These are phyloP conservation scores for Cuniculus paca DNA, from an alignment of 2,797 vertebrate genomes.

Conservation along the genomic window DNA sequence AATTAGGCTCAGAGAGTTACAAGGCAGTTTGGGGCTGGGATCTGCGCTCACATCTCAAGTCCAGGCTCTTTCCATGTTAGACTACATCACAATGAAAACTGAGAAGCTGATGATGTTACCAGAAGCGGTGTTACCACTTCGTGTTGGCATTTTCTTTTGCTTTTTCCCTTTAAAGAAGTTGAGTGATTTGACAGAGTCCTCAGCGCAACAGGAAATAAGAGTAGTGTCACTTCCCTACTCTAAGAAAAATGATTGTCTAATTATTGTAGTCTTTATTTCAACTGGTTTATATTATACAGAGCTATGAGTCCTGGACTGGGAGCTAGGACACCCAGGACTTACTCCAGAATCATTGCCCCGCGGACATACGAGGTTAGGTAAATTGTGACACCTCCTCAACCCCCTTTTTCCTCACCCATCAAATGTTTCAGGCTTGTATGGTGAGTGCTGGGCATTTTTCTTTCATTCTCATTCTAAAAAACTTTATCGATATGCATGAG, in stretches of 20 bases:
- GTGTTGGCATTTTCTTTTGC: background rate
- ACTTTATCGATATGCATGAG: background rate
- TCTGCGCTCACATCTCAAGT: background rate
- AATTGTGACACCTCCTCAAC: background rate
- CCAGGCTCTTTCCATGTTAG: background rate
- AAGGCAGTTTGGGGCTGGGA: background rate
- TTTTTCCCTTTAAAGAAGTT: background rate
- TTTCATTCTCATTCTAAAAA: background rate
- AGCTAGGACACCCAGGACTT: background rate
- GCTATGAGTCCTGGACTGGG: background rate
- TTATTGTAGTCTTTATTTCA: background rate
- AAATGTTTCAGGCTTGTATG: background rate
- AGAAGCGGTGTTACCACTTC: accelerated
- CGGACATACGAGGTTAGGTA: background rate
- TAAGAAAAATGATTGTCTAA: slow-evolving; percentile 26
- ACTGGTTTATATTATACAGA: background rate
- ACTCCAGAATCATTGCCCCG: background rate
- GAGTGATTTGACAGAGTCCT: background rate
- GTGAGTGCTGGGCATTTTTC: background rate
- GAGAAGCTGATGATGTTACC: background rate
- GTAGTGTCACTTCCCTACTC: background rate
- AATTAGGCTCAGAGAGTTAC: background rate
- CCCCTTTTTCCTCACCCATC: background rate
- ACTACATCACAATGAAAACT: background rate
- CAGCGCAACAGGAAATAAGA: background rate